Percentiles rank a stretch among this genome's conserved stretches.
Conservation (phyloP, 2,888 invertebrate genomes). For the Scaptomyza parva region DNA sequence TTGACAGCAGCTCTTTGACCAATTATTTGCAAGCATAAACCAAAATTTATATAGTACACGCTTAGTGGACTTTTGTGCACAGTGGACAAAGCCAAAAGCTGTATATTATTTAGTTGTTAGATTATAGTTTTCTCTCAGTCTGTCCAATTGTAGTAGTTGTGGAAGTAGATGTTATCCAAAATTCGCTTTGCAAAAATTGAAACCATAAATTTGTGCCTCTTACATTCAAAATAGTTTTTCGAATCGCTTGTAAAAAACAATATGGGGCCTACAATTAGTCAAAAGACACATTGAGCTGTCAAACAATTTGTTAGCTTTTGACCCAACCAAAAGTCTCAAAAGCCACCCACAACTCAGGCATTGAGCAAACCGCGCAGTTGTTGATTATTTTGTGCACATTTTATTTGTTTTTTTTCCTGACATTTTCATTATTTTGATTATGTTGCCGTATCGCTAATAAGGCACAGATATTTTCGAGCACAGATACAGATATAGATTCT, state of each 20-base stretch:
- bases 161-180: background rate
- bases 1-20: conserved; percentile 35
- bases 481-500: conserved; percentile 13
- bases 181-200: conserved; percentile 22
- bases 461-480: conserved; percentile 32
- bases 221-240: conserved; percentile 6
- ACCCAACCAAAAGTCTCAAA: conserved; percentile 5
- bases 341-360: conserved; percentile 13
- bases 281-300: conserved; percentile 16
- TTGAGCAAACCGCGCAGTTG: conserved; percentile 18
- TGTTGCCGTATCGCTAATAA: conserved; percentile 48
- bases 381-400: conserved; percentile 26
- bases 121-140: background rate
- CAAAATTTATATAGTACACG: conserved; percentile 30
- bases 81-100: background rate
- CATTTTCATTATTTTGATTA: conserved; percentile 53
- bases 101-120: background rate
- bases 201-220: no score
- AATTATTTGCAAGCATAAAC: conserved; percentile 55
- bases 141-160: background rate
- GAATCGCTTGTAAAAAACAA: conserved; percentile 1
- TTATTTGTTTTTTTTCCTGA: conserved; percentile 36
- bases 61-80: conserved; percentile 6
- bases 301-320: conserved; percentile 43
- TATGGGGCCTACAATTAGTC: conserved; percentile 44